phyloP scores from a whole-genome alignment of 2,113 vertebrate genomes.

The Ceyx margarethae region DNA sequence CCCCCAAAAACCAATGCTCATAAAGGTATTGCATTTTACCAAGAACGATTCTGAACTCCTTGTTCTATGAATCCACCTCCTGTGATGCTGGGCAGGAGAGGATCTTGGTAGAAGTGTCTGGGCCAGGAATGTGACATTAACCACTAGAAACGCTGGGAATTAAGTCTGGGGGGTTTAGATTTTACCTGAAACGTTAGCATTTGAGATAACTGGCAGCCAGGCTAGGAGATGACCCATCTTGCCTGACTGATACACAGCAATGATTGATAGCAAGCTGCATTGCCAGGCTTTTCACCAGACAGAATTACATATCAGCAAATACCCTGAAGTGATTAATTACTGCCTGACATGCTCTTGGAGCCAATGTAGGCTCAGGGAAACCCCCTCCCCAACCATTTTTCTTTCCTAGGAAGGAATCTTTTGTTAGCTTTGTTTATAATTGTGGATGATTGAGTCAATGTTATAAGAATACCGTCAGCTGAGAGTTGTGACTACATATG shows the following conservation, averaged over 20 bases:
- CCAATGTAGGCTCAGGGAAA: not conserved
- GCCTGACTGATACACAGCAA: rapidly evolving
- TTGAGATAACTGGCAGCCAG: not conserved
- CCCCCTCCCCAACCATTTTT: not conserved
- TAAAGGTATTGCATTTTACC: not conserved
- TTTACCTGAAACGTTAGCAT: not conserved
- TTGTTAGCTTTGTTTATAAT: not conserved
- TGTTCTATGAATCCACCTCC: rapidly evolving
- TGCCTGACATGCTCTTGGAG: not conserved
- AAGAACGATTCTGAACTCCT: not conserved
- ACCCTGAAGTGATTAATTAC: not conserved
- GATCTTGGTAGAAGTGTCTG: not conserved
- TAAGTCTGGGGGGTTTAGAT: not conserved
- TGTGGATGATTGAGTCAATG: not conserved
- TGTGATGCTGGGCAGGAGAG: not conserved
- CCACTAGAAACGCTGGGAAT: not conserved
- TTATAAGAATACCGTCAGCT: not conserved
- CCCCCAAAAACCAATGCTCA: not conserved
- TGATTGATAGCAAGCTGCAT: not conserved
- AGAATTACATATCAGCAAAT: not conserved
- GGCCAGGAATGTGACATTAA: not conserved
- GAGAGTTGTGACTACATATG: not conserved
- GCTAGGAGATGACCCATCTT: not conserved
- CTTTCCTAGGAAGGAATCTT: not conserved
- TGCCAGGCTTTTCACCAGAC: not conserved